Evolutionary conservation across 1,140 invertebrate genomes (phyloP).

Genomic region (Meloidogyne floridensis): DNA sequence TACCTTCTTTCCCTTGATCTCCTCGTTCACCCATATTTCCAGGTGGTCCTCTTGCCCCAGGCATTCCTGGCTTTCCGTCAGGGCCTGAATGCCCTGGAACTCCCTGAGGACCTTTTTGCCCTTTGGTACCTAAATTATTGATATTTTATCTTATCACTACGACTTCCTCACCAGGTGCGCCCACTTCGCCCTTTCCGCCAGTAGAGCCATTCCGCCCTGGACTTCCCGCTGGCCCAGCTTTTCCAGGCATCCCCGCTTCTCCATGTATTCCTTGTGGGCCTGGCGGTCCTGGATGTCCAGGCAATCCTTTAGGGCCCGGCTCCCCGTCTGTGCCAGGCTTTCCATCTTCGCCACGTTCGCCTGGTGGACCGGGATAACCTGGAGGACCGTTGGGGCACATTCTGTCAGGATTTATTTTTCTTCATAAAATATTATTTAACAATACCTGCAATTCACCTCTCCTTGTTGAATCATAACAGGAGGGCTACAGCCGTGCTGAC

Average conservation of each 20-base stretch:
- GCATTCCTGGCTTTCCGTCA: slow-evolving; percentile 31
- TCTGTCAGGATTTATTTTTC: neutral
- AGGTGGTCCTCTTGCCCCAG: neutral
- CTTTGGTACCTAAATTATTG: slow-evolving; percentile 24
- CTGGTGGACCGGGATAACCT: slow-evolving; percentile 22
- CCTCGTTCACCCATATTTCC: slow-evolving; percentile 24
- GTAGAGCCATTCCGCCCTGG: slow-evolving; percentile 25
- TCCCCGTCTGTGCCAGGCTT: slow-evolving; percentile 17
- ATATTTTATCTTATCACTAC: neutral
- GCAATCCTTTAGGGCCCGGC: neutral
- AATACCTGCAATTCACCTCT: slow-evolving; percentile 32
- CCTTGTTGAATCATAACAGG: slow-evolving; percentile 33
- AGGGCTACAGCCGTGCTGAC: slow-evolving; percentile 19
- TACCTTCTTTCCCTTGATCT: slow-evolving; percentile 25
- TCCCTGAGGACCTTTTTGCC: slow-evolving; percentile 22
- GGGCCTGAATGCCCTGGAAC: slow-evolving; percentile 19
- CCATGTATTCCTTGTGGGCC: slow-evolving; percentile 28
- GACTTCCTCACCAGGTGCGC: slow-evolving; percentile 21
- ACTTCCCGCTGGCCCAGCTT: slow-evolving; percentile 20
- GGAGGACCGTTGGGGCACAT: slow-evolving; percentile 32
- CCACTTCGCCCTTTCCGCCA: slow-evolving; percentile 26
- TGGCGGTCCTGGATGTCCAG: slow-evolving; percentile 16
- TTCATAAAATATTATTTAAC: neutral
- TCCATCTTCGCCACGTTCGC: slow-evolving; percentile 23
- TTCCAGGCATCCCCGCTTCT: slow-evolving; percentile 16